phyloP scores from a whole-genome alignment of 2,888 invertebrate genomes.

The Amblyjoppa proteus region DNA sequence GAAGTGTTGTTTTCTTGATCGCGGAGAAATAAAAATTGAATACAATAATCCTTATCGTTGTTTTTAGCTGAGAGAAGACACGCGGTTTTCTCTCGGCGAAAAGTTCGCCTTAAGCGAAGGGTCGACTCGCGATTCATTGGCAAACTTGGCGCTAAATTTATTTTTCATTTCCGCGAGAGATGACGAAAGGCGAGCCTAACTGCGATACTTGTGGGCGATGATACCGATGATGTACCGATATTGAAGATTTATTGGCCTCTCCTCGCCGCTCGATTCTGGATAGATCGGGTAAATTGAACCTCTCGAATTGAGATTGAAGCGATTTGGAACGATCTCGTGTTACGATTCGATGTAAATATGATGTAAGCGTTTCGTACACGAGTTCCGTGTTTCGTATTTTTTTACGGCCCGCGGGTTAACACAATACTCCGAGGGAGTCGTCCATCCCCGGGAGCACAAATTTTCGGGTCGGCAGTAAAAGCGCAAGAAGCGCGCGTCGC shows the following conservation, averaged over 20 bases:
- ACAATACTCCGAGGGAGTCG: conserved; percentile 17
- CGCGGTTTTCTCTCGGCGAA: too few relatives aligned
- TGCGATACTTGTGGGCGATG: not conserved
- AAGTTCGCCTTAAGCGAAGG: too few relatives aligned
- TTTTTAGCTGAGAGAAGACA: not conserved
- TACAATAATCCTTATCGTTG: not conserved
- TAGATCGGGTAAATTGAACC: not conserved
- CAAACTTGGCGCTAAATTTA: not conserved
- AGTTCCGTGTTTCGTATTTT: not conserved
- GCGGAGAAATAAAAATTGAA: not conserved
- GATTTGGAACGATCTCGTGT: not conserved
- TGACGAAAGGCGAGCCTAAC: not conserved
- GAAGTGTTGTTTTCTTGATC: not conserved
- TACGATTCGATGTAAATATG: conserved; percentile 13
- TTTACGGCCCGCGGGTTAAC: not conserved
- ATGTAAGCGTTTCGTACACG: conserved; percentile 3
- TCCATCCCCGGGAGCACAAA: conserved; percentile 34
- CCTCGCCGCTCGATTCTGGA: not conserved
- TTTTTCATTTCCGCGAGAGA: not conserved
- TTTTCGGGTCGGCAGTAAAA: conserved; percentile 37
- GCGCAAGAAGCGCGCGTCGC: conserved; percentile 37
- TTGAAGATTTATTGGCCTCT: not conserved
- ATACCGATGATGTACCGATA: not conserved
- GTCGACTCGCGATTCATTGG: too few relatives aligned
- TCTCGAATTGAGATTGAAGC: not conserved